Evolutionary conservation across 2,888 invertebrate genomes (phyloP).

Genomic region (Lepidonotus clava): DNA sequence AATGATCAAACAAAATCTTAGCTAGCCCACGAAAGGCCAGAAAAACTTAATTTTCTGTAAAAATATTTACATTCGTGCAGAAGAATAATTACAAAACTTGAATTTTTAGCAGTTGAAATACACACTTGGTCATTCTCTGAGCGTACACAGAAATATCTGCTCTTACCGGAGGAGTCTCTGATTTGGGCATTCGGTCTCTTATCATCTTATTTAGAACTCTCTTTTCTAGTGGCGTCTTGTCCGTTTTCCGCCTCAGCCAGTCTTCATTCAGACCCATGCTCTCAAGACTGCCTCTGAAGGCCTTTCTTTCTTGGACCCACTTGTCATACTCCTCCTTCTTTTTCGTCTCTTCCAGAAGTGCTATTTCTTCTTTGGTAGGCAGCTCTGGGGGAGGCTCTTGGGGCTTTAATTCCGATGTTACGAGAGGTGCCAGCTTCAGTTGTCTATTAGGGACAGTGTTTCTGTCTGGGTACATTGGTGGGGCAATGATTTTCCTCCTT

Average conservation of each 20-base stretch:
- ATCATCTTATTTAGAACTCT: slow-evolving; percentile 70
- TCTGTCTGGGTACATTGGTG: slow-evolving; percentile 72
- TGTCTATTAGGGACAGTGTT: background rate
- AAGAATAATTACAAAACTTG: too few relatives aligned
- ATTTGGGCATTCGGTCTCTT: slow-evolving; percentile 57
- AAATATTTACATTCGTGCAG: too few relatives aligned
- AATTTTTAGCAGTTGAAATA: too few relatives aligned
- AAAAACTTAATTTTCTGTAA: too few relatives aligned
- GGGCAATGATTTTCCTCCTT: slow-evolving; percentile 73
- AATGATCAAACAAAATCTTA: too few relatives aligned
- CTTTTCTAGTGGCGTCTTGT: slow-evolving; percentile 75
- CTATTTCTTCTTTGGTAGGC: slow-evolving; percentile 3
- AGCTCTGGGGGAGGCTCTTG: background rate
- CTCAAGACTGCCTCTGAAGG: slow-evolving; percentile 73
- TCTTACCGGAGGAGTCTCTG: slow-evolving; percentile 60
- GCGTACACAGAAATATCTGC: too few relatives aligned
- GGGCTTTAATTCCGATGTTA: slow-evolving; percentile 47
- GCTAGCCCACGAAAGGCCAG: too few relatives aligned
- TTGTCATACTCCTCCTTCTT: slow-evolving; percentile 69
- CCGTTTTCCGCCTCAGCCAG: slow-evolving; percentile 73
- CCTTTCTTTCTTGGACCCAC: slow-evolving; percentile 74
- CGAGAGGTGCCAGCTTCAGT: background rate
- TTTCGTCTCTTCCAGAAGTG: slow-evolving; percentile 42
- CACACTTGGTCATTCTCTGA: too few relatives aligned
- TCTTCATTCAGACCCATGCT: slow-evolving; percentile 73